These are phyloP conservation scores for Siphamia tubifer DNA, from an alignment of 2,113 vertebrate species.

Conservation along the genomic window DNA sequence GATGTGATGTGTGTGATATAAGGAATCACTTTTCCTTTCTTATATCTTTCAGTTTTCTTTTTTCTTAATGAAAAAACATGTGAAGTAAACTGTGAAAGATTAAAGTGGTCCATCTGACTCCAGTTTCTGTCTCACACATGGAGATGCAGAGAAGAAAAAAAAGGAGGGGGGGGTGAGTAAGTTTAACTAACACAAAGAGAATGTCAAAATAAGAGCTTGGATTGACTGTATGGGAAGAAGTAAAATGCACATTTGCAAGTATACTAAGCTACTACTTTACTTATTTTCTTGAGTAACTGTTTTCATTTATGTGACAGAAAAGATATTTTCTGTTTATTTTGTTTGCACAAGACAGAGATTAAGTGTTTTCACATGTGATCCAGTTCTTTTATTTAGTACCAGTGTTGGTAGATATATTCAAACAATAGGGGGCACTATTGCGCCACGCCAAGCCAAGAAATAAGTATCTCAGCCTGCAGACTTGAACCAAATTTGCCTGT, in stretches of 20 bases:
- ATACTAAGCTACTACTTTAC: not conserved
- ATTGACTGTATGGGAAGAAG: not conserved
- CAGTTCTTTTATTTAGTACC: not conserved
- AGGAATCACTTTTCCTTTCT: slow-evolving; percentile 1
- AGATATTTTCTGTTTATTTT: not conserved
- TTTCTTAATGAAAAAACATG: slow-evolving; percentile 8
- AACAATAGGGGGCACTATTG: slow-evolving; percentile 73
- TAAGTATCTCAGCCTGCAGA: not conserved
- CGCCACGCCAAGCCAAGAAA: not conserved
- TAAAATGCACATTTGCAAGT: not conserved
- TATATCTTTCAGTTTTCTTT: not conserved
- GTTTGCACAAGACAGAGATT: slow-evolving; percentile 1
- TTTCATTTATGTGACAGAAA: not conserved
- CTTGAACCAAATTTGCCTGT: not conserved
- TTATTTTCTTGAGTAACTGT: not conserved
- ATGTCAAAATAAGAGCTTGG: slow-evolving; percentile 60
- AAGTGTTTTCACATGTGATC: not conserved
- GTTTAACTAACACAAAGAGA: slow-evolving; percentile 7
- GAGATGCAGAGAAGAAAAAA: not conserved
- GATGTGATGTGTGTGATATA: not conserved
- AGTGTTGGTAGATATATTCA: not conserved
- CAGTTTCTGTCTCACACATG: slow-evolving; percentile 53
- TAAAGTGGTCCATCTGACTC: slow-evolving; percentile 60
- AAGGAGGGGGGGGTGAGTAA: not conserved
- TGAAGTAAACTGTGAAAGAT: slow-evolving; percentile 32